These are phyloP conservation scores for Chelonoidis abingdonii DNA, from an alignment of 2,113 vertebrate species.

Conservation along the genomic window DNA sequence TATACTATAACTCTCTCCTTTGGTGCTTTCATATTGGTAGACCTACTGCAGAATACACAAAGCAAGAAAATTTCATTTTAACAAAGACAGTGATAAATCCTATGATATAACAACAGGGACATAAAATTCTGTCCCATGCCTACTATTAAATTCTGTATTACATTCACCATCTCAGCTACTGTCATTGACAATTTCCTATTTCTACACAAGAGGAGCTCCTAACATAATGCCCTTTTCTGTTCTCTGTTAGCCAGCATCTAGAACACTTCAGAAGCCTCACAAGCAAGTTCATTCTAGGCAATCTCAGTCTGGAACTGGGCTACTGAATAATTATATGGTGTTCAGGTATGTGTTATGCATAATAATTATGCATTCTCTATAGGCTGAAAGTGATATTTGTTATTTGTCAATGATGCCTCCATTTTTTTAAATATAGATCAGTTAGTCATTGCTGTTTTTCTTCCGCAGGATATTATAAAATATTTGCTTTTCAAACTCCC, in stretches of 20 bases:
- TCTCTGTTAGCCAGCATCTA: neutral
- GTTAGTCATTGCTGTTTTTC: neutral
- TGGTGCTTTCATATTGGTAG: slow-evolving; percentile 27
- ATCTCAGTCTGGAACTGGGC: accelerated
- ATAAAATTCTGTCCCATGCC: neutral
- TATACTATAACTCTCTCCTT: neutral
- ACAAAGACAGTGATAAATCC: neutral
- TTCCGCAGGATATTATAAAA: neutral
- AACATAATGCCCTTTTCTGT: neutral
- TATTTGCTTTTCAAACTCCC: neutral
- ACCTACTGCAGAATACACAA: neutral
- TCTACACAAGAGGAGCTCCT: accelerated
- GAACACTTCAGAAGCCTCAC: neutral
- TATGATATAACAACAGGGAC: neutral
- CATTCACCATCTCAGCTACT: neutral
- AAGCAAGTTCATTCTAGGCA: neutral
- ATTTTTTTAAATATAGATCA: neutral
- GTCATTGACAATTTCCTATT: neutral
- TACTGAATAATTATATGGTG: accelerated
- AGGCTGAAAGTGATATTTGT: neutral
- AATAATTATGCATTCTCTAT: neutral
- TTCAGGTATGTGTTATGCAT: accelerated
- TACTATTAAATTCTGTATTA: neutral
- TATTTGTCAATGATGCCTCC: neutral
- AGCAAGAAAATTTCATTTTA: slow-evolving; percentile 26